Base-by-base conservation (phyloP, 2,113 vertebrate species). In the Chrysemys picta region DNA sequence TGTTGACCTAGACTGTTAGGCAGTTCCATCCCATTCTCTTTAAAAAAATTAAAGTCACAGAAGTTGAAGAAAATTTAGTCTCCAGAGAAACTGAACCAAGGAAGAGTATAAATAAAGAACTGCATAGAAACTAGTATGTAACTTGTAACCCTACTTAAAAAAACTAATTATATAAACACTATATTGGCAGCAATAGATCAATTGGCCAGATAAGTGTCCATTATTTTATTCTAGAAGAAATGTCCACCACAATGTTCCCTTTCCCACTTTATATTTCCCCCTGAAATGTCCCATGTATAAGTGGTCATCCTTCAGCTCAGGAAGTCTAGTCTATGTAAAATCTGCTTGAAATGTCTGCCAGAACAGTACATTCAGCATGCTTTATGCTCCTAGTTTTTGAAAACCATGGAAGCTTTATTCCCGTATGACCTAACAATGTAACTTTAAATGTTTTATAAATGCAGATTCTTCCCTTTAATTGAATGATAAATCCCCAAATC, bases 351-450 rank as follows among this genome's bases (percentile, higher is more conserved):
- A 87, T 90, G 69, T 94, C 54, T 90, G 92, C 80, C 79, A 59
- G 94, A 96, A 87, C 87, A 94, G 80, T 91, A 56, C 1, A 0
- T 93, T 94, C 52, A 49, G 35, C 94, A 86, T 95, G 90, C 11
- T 93, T 90, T 0, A 5, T 89, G 47, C 59, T 89, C 91, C 69
- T 91, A 90, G 72, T 49, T 89, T 84, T 42, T 88, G 93, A 87
- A 94, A 96, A 94, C 91, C 57, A 91, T 75, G 79, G 21, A 47
- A 89, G 80, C 87, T 96, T 96, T 78, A 69, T 82, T 96, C 78
- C 57, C 78, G 4, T 79, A 24, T 35, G 50, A 80, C 62, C 91
- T 82, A 93, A 88, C 76, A 87, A 87, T 91, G 91, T 83, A 17
- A 19, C 4, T 87, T 88, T 79, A 69, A 56, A 93, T 2, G 22